Evolutionary conservation across 1,140 invertebrate species (phyloP).

Genomic region (Drosophila chauvacae): DNA sequence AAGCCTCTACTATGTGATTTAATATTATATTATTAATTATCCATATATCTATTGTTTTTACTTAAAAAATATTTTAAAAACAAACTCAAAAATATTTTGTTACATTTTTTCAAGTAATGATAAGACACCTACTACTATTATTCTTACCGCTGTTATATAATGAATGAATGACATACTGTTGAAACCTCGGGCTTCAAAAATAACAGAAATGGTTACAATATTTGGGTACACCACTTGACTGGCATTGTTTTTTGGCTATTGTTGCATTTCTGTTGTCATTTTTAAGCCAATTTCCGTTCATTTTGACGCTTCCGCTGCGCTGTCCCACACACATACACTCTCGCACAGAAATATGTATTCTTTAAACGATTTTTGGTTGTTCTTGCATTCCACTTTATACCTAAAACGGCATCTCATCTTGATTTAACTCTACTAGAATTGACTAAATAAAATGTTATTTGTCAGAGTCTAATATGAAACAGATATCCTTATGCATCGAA

Average conservation of each 20-base stretch:
- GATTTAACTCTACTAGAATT: not conserved
- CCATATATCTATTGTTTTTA: not conserved
- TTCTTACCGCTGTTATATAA: not conserved
- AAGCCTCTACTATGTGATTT: too few relatives aligned
- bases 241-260: constrained; percentile 54
- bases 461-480: constrained; percentile 3
- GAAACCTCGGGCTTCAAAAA: constrained; percentile 22
- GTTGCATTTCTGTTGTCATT: constrained; percentile 73
- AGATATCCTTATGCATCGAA: not conserved
- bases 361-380: constrained; percentile 23
- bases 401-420: constrained; percentile 12
- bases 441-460: constrained; percentile 19
- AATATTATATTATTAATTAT: not conserved
- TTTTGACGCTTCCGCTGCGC: constrained; percentile 77
- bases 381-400: constrained; percentile 1
- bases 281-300: constrained; percentile 83
- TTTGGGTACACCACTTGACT: constrained; percentile 42
- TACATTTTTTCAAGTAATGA: not conserved
- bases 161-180: constrained; percentile 26
- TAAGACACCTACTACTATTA: not conserved
- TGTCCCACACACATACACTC: constrained; percentile 11
- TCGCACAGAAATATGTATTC: constrained; percentile 22
- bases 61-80: not conserved
- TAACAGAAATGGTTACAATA: constrained; percentile 22
- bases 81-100: not conserved